phyloP scores from a whole-genome alignment of 2,888 invertebrate species.

The Exocentrus adspersus region DNA sequence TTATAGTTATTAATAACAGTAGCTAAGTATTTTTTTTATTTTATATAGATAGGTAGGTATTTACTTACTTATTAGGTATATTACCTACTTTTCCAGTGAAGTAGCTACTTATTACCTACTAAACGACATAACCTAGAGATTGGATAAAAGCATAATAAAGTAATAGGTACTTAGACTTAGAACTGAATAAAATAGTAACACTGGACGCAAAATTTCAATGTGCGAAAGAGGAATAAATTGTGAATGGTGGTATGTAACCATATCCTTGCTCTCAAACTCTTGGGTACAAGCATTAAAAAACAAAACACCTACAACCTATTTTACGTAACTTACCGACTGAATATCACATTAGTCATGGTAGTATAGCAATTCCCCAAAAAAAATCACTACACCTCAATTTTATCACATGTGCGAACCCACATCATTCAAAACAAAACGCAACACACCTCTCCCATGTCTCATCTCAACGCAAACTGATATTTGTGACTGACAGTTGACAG shows the following conservation, averaged over 20 bases:
- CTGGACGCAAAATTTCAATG: too few relatives aligned
- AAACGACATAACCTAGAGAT: too few relatives aligned
- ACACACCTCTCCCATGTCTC: conserved; percentile 39
- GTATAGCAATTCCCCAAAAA: conserved; percentile 43
- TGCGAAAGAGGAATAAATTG: too few relatives aligned
- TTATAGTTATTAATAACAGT: too few relatives aligned
- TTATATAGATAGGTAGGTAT: too few relatives aligned
- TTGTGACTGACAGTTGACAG: conserved; percentile 1
- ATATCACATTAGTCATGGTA: conserved; percentile 53
- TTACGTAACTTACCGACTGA: conserved; percentile 46
- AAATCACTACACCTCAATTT: conserved; percentile 47
- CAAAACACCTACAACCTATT: conserved; percentile 18
- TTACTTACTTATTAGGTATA: too few relatives aligned
- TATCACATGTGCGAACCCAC: conserved; percentile 54
- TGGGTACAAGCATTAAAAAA: conserved; percentile 21
- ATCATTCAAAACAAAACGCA: conserved; percentile 44
- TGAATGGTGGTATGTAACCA: conserved; percentile 19
- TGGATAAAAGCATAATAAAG: too few relatives aligned
- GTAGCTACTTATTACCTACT: too few relatives aligned
- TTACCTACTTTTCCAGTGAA: too few relatives aligned
- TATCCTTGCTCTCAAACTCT: conserved; percentile 32
- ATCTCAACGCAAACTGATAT: conserved; percentile 47
- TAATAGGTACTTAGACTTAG: too few relatives aligned
- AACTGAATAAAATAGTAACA: too few relatives aligned
- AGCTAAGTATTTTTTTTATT: too few relatives aligned